phyloP scores from a whole-genome alignment of 2,113 vertebrate genomes.

The Platichthys stellatus region DNA sequence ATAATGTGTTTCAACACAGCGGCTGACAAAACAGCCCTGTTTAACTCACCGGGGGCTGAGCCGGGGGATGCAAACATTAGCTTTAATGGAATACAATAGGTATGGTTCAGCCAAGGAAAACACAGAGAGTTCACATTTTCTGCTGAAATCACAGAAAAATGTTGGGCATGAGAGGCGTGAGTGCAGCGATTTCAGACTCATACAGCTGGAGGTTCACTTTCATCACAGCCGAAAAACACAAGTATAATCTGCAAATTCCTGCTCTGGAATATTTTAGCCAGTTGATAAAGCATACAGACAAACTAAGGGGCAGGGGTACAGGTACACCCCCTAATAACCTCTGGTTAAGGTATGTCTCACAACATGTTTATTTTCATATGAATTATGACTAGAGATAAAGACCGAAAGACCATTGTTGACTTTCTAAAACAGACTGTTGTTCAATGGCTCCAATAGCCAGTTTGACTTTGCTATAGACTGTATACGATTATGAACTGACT shows the following conservation, averaged over 20 bases:
- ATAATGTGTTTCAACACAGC: conserved; percentile 49
- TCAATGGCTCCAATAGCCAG: too few relatives aligned
- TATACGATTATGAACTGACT: too few relatives aligned
- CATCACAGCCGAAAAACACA: neutral
- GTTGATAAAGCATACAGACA: neutral
- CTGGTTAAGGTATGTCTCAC: neutral
- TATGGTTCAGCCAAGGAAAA: conserved; percentile 34
- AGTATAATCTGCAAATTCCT: neutral
- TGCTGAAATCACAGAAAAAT: conserved; percentile 4
- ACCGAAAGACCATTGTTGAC: too few relatives aligned
- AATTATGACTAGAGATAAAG: neutral
- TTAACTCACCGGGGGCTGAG: conserved; percentile 15
- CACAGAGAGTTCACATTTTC: conserved; percentile 28
- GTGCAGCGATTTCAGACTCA: neutral
- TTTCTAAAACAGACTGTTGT: too few relatives aligned
- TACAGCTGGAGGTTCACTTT: neutral
- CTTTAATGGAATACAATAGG: conserved; percentile 34
- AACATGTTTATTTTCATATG: neutral
- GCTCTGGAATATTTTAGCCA: neutral
- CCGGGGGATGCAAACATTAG: conserved; percentile 28
- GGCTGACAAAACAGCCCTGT: conserved; percentile 16
- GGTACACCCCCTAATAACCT: neutral
- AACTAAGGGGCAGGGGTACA: neutral
- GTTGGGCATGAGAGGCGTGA: neutral
- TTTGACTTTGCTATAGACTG: too few relatives aligned